Conservation (phyloP, 2,797 vertebrate genomes). For the Sebastes glaucus region DNA sequence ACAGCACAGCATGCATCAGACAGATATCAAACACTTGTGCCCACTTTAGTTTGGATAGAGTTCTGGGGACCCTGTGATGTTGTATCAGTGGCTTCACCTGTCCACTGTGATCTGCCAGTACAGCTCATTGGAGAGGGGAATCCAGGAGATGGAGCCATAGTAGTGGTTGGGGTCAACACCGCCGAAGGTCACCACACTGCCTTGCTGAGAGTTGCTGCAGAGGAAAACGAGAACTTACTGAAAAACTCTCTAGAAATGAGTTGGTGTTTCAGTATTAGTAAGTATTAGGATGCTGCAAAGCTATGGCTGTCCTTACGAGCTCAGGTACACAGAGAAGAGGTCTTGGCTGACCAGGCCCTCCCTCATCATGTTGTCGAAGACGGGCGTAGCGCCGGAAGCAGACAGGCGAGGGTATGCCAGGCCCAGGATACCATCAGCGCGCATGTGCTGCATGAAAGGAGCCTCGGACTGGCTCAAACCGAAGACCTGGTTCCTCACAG, state of each 20-base stretch:
- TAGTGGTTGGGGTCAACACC: constrained; percentile 55
- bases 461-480: constrained; percentile 52
- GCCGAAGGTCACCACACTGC: constrained; percentile 67
- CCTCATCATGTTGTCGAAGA: constrained; percentile 68
- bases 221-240: neutral
- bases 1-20: neutral
- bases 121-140: constrained; percentile 60
- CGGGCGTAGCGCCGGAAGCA: constrained; percentile 43
- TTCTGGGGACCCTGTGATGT: neutral
- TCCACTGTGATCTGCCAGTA: constrained; percentile 70
- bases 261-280: too few relatives aligned
- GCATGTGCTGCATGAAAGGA: constrained; percentile 62
- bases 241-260: neutral
- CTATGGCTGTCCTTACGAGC: constrained; percentile 28
- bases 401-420: constrained; percentile 59
- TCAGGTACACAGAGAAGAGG: constrained; percentile 62
- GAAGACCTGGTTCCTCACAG: constrained; percentile 55
- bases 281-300: neutral
- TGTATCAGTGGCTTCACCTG: constrained; percentile 33
- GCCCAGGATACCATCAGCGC: constrained; percentile 65
- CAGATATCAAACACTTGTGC: neutral
- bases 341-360: constrained; percentile 47
- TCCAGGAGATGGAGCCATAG: constrained; percentile 57
- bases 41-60: neutral
- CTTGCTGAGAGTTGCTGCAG: constrained; percentile 36